Conservation (phyloP, 37 sponge, comb jelly and placozoan genomes). For the Geodia barretti region DNA sequence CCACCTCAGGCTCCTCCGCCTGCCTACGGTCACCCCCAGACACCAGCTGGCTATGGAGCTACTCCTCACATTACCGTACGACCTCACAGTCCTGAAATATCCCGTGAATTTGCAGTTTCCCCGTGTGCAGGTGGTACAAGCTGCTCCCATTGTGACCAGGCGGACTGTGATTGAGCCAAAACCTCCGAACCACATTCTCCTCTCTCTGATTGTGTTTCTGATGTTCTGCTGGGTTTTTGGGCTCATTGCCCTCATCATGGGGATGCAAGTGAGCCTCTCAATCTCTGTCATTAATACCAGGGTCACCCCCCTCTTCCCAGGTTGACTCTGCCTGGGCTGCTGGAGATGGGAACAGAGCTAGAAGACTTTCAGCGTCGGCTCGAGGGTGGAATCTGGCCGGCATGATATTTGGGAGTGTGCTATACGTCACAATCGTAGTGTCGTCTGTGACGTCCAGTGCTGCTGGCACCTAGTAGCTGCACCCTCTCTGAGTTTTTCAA, state of each 20-base stretch:
- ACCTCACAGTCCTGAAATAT: not conserved
- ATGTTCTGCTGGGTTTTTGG: conserved; percentile 42
- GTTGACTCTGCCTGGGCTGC: conserved; percentile 33
- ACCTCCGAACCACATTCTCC: conserved; percentile 29
- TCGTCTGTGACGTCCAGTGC: not conserved
- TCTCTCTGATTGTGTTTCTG: conserved; percentile 40
- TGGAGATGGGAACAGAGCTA: conserved; percentile 8
- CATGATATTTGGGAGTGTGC: conserved; percentile 6
- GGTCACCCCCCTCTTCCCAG: not conserved
- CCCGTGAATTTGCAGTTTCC: not conserved
- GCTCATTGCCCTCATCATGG: conserved; percentile 38
- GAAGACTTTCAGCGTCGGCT: conserved; percentile 10
- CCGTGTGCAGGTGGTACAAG: not conserved
- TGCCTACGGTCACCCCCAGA: not conserved
- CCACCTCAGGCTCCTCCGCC: conserved; percentile 1
- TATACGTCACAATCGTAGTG: not conserved
- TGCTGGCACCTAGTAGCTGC: not conserved
- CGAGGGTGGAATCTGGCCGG: conserved; percentile 13
- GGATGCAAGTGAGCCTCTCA: conserved; percentile 32
- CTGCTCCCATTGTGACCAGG: not conserved
- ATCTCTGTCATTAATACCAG: no score
- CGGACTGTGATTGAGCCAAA: conserved; percentile 11
- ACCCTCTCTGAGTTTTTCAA: no score
- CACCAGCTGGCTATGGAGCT: not conserved
- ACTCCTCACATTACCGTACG: not conserved